Conservation (phyloP, 2,113 vertebrate species). For the Phoenicopterus ruber region DNA sequence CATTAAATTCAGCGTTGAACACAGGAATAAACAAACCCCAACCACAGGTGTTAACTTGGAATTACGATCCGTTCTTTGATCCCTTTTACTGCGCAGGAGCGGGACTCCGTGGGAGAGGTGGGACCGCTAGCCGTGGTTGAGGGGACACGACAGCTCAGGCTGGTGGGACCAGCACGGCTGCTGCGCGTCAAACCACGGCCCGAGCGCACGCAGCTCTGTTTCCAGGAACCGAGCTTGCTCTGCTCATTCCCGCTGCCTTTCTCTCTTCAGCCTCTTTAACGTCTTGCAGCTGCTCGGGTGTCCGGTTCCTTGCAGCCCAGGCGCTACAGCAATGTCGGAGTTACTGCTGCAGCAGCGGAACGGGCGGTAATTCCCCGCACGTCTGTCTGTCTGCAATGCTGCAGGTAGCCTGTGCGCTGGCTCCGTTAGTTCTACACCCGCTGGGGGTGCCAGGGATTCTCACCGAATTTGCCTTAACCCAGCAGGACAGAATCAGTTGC, state of each 20-base stretch:
- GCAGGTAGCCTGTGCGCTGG: fast-evolving
- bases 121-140: not conserved
- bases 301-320: not conserved
- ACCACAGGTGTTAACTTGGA: not conserved
- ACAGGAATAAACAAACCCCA: not conserved
- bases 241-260: not conserved
- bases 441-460: fast-evolving
- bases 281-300: not conserved
- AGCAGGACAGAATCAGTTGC: not conserved
- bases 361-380: fast-evolving
- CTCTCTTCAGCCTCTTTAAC: not conserved
- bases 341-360: not conserved
- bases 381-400: fast-evolving
- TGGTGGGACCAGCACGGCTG: not conserved
- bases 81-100: not conserved
- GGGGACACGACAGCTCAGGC: not conserved
- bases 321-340: not conserved
- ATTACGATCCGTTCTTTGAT: not conserved
- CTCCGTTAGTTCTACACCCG: fast-evolving
- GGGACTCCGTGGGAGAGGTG: not conserved
- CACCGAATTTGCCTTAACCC: not conserved
- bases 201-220: not conserved
- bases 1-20: no score
- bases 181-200: not conserved
- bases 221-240: not conserved